Evolutionary conservation across 2,113 vertebrate genomes (phyloP), one percentile per base, ranked within the genome.

Genomic region (Elephas maximus): DNA sequence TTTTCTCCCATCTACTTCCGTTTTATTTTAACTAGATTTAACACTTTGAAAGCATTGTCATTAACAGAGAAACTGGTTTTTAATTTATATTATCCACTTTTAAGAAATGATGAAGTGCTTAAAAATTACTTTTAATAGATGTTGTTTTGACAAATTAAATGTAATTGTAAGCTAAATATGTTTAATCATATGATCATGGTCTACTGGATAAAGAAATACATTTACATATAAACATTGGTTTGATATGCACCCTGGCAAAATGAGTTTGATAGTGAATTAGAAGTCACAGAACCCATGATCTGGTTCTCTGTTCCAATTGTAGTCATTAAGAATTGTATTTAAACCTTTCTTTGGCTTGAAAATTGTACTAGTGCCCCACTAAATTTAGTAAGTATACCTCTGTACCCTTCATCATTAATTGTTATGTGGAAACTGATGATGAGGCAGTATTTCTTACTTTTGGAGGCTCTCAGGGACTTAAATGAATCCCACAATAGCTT

Each of bases 311-410:
- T 73, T 89, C 53, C 67, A 41, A 81, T 77, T 84, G 26, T 62
- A 93, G 65, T 65, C 76, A 28, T 77, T 78, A 65, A 81, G 30
- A 91, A 78, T 67, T 89, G 6, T 37, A 24, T 91, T 88, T 79
- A 74, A 86, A 76, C 76, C 18, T 90, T 90, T 83, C 11, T 83
- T 96, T 93, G 41, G 30, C 10, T 84, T 95, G 6, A 84, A 63
- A 88, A 26, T 88, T 91, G 9, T 53, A n/a, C 14, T 91, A 20
- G 3, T 83, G n/a, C 18, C 14, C 80, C 23, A 74, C 4, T 80
- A 53, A 91, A 71, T 77, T 67, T 73, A 78, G 20, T 44, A 57
- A 4, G 21, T 74, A 63, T 4, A 44, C 48, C 77, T 88, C 60
- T 78, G 24, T 30, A 60, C n/a, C 30, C 20, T 71, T 51, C n/a